Percentiles rank a stretch among this genome's conserved stretches.
These are phyloP conservation scores for Chaetogeoica ovagalla DNA, from an alignment of 2,888 invertebrate genomes.

Conservation along the genomic window DNA sequence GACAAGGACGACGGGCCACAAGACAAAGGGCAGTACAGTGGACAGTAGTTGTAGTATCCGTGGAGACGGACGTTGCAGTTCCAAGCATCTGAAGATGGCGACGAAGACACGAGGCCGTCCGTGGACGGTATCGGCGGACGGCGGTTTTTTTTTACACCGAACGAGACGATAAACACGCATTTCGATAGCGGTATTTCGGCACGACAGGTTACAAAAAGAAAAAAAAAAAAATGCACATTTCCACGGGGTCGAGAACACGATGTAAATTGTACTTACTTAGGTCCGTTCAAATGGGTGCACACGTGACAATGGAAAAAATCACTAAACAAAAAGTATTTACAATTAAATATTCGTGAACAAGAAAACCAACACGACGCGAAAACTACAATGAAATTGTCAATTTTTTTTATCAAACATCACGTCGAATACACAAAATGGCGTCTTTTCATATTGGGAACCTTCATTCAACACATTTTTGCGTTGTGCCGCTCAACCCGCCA, in stretches of 20 bases:
- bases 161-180: not conserved
- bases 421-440: conserved; percentile 50
- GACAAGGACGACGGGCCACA: not conserved
- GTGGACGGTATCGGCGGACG: too few species aligned
- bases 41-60: not conserved
- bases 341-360: conserved; percentile 16
- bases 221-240: not conserved
- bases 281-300: conserved; percentile 77
- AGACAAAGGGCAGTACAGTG: not conserved
- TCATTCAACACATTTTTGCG: conserved; percentile 51
- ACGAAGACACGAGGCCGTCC: too few species aligned
- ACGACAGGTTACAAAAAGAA: too few species aligned
- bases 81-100: too few species aligned
- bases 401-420: conserved; percentile 47
- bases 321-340: conserved; percentile 62
- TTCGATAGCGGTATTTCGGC: not conserved
- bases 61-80: not conserved
- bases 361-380: conserved; percentile 38
- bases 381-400: conserved; percentile 22
- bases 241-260: not conserved
- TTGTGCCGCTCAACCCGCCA: conserved; percentile 50
- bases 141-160: not conserved
- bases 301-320: conserved; percentile 60
- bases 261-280: conserved; percentile 66
- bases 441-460: conserved; percentile 44